Conservation (phyloP, 2,797 vertebrate species). For the Rhinella marina region DNA sequence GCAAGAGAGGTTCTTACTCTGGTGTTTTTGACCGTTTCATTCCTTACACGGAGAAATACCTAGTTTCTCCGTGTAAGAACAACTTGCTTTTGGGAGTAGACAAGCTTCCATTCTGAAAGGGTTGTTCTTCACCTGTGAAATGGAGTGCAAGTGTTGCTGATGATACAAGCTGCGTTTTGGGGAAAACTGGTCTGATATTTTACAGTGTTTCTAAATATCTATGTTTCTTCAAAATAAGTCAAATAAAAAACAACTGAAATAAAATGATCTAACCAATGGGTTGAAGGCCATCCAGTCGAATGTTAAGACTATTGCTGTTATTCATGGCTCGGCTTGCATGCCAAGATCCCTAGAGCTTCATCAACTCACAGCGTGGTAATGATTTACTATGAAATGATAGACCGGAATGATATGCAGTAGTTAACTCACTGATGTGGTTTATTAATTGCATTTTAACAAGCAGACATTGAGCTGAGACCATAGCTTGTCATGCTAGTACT, state of each 20-base stretch:
- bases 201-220: background rate
- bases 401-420: background rate
- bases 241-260: background rate
- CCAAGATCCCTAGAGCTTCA: background rate
- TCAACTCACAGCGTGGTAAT: background rate
- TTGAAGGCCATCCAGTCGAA: background rate
- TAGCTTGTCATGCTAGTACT: background rate
- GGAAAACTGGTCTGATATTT: background rate
- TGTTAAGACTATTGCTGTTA: background rate
- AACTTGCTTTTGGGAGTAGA: no score
- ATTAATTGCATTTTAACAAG: slow-evolving; percentile 13
- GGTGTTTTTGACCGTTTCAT: no score
- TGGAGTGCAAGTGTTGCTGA: no score
- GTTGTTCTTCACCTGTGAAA: no score
- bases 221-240: background rate
- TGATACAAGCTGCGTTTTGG: no score
- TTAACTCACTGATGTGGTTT: background rate
- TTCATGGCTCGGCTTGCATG: background rate
- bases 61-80: no score
- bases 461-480: background rate
- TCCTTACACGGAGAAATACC: no score
- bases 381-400: background rate
- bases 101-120: no score
- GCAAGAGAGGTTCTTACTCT: no score
- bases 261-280: background rate